Evolutionary conservation across 2,797 vertebrate genomes (phyloP).

Genomic region (Eremophila alpestris): DNA sequence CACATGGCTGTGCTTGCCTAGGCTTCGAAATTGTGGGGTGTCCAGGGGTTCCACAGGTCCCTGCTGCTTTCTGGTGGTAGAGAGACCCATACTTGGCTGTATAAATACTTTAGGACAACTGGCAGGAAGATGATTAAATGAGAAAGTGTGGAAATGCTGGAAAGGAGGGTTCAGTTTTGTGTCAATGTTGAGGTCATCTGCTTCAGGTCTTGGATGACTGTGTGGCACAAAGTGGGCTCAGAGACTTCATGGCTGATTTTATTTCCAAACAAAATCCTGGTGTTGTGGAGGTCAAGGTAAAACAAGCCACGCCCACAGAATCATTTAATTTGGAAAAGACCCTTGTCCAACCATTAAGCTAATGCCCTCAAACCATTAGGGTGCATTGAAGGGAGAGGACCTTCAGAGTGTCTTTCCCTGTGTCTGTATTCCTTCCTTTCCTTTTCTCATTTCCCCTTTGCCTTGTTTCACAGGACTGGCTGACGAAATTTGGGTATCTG

Average conservation of each 20-base stretch:
- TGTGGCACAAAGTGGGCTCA: accelerated
- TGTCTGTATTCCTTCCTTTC: not conserved
- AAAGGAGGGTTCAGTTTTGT: not conserved
- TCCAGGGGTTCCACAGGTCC: not conserved
- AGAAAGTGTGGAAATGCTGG: not conserved
- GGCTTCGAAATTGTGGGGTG: not conserved
- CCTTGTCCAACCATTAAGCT: not conserved
- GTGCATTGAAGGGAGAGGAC: not conserved
- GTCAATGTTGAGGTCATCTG: not conserved
- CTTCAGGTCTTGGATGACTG: not conserved
- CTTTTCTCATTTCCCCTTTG: not conserved
- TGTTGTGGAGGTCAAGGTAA: not conserved
- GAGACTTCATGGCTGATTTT: not conserved
- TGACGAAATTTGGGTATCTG: constrained; percentile 94
- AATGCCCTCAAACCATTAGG: not conserved
- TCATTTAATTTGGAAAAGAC: not conserved
- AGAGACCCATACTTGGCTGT: not conserved
- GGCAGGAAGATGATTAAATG: not conserved
- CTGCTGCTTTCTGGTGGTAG: not conserved
- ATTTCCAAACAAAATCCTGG: not conserved
- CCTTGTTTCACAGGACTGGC: constrained; percentile 86
- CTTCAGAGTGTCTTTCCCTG: not conserved
- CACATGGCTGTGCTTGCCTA: accelerated
- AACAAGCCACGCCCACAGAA: not conserved
- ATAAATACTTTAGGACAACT: not conserved